Evolutionary conservation across 2,888 invertebrate genomes (phyloP), one percentile per base, ranked within the genome.

Genomic region (Allophyes oxyacanthae): DNA sequence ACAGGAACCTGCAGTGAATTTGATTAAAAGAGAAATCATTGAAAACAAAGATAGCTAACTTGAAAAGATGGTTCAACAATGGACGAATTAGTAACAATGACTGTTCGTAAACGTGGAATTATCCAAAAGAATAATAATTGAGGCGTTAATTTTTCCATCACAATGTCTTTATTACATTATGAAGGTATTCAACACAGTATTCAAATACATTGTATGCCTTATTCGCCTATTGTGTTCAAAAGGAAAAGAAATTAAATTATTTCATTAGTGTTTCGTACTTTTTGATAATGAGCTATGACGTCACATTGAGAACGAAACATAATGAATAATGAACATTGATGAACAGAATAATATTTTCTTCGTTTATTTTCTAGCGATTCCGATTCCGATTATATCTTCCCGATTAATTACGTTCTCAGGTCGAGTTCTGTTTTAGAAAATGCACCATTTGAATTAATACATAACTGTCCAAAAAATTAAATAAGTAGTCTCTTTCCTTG

Each of bases 81-180:
- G 53, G 40, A 51, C 55, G 72, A 72, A 72, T 72, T 75, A 71
- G 67, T 44, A 56, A 75, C 63, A 72, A 72, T 74, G 65, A 60
- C 48, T 15, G 40, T 36, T 54, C 60, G 59, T 71, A 63, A 71
- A 71, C 48, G 66, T 55, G 38, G 36, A 63, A 33, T 42, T 67
- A 72, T 67, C 43, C 26, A 38, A 59, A 55, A 59, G 61, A 72
- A 73, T 49, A 52, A 67, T 61, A 56, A 68, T 66, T 53, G 36
- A 49, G 33, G 26, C 56, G 42, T 53, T 66, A 50, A 51, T 66
- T 64, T 52, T 48, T 53, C 26, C 36, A 25, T 49, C 37, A 51
- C 52, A 56, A 20, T 65, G 51, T 51, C 54, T 49, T 69, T 26
- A 64, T 57, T 70, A 64, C 32, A 38, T 43, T 49, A 45, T 34